Base-by-base conservation (phyloP, 2,888 invertebrate genomes). In the Callyntrura guangdongensis region DNA sequence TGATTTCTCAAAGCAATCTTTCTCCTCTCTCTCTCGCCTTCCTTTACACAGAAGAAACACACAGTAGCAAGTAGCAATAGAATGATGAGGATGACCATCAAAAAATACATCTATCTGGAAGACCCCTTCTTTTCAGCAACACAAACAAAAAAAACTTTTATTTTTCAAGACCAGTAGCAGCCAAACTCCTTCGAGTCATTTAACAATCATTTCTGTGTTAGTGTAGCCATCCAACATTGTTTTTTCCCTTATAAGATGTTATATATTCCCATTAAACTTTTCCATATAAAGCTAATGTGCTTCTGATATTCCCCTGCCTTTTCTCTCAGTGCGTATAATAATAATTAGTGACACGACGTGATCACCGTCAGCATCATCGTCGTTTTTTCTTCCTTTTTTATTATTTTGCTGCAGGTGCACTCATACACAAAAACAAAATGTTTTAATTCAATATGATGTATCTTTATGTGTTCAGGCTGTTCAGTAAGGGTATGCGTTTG, bases 271-370 rank as follows among this genome's bases (percentile, higher is more conserved):
- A 36, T 36, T 36, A 36, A 36, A 36, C 36, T 36, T 36, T 6
- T 36, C 36, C 36, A 4, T 36, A 36, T 36, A 36, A 36, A 36
- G 36, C 36, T 36, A 36, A 36, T 36, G 36, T 36, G 36, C 36
- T 36, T 36, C 36, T 36, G 36, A 36, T 36, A 36, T 36, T 36
- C 36, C 36, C 36, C 36, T 36, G 2, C 6, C 36, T 36, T 36
- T 14, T 53, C 53, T 9, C 53, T 53, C n/a, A n/a, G 11, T 53
- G 53, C 12, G 53, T 53, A 53, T 53, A n/a, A 59, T 59, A 59
- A 59, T 59, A 59, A 59, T 59, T 59, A 59, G 59, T 59, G 59
- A 59, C 59, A 59, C 59, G 59, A 59, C 59, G 59, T 59, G 59
- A 59, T 59, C 53, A 53, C 53, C 53, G n/a, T 59, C 59, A 59